Base-by-base conservation (phyloP, 2,113 vertebrate species). In the Speoplatyrhinus poulsoni region DNA sequence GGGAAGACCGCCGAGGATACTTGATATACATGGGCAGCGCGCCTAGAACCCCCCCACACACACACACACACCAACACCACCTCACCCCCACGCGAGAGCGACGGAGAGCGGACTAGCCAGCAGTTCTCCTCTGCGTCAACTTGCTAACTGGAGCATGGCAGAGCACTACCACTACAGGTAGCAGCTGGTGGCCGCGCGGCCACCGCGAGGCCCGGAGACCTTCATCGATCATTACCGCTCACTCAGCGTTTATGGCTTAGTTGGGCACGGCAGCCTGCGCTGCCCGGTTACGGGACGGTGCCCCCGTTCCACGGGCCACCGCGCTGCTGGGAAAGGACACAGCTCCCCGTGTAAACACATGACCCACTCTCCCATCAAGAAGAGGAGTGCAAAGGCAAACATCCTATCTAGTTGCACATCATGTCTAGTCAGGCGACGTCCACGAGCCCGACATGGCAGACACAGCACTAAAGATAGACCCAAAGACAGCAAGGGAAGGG, bases 401-500 rank as follows among this genome's bases (percentile, higher is more conserved):
- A 81, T 68, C 75, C 69, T 80, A 79, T 87, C 69, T 82, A 72
- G 85, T 84, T 86, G 75, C 84, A 82, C 80, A 81, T 87, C 85
- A 83, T 72, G 88, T 89, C 88, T 85, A 82, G 85, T 83, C 86
- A 82, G 83, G 84, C 36, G 68, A 67, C 77, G 83, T 88, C 86
- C 88, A 88, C 87, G 85, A 76, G 82, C 82, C 79, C 73, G 82
- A 62, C 82, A 75, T 79, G 75, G 82, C 79, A 88, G 89, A 88
- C 72, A 13, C 17, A 65, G n/a, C 36, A 82, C 89, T 91, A 92
- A 90, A 90, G 88, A 90, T 90, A 89, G 87, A 90, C 85, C 72
- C 73, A 79, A 85, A 49, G 71, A 70, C 70, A 76, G 82, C 75
- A 46, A 60, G 4, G 49, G 36, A 3, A 3, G 26, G 36, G 36